Conservation (phyloP, 2,888 invertebrate species). For the Mythimna ferrago region DNA sequence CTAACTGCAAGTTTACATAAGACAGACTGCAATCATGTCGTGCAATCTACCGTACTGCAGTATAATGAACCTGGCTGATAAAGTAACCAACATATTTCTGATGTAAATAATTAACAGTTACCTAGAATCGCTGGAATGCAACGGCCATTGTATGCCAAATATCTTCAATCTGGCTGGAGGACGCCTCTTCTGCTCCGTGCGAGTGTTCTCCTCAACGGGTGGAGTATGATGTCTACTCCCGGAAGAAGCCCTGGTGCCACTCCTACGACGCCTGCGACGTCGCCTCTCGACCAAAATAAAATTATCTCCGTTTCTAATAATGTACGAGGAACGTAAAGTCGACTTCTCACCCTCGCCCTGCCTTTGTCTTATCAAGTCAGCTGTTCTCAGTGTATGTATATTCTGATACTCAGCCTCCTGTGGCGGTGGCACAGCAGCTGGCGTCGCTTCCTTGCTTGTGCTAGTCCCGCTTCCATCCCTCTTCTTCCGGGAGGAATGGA, state of each 20-base stretch:
- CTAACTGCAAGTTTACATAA: conserved; percentile 70
- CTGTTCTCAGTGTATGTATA: conserved; percentile 88
- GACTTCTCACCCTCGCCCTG: conserved; percentile 87
- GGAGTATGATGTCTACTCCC: conserved; percentile 87
- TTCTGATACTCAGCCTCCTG: conserved; percentile 89
- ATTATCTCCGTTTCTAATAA: conserved; percentile 89
- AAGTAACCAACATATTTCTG: conserved; percentile 56
- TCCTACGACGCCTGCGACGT: conserved; percentile 84
- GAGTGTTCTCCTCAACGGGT: conserved; percentile 84
- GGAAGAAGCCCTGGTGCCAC: conserved; percentile 87
- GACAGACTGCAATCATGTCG: conserved; percentile 65
- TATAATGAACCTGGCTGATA: conserved; percentile 60
- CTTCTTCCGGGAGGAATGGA: conserved; percentile 91
- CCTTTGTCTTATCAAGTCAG: conserved; percentile 88
- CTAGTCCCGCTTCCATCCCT: conserved; percentile 90
- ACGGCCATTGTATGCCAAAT: conserved; percentile 89
- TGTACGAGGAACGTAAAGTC: conserved; percentile 88
- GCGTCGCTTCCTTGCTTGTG: conserved; percentile 85
- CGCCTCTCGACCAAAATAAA: conserved; percentile 88
- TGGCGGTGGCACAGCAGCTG: conserved; percentile 79
- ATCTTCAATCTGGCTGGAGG: conserved; percentile 88
- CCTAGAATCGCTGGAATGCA: conserved; percentile 89
- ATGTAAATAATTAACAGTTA: conserved; percentile 66
- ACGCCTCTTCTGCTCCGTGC: conserved; percentile 85
- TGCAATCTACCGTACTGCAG: conserved; percentile 71